Conservation (phyloP, 1,140 invertebrate species). For the Bombus haemorrhoidalis region DNA sequence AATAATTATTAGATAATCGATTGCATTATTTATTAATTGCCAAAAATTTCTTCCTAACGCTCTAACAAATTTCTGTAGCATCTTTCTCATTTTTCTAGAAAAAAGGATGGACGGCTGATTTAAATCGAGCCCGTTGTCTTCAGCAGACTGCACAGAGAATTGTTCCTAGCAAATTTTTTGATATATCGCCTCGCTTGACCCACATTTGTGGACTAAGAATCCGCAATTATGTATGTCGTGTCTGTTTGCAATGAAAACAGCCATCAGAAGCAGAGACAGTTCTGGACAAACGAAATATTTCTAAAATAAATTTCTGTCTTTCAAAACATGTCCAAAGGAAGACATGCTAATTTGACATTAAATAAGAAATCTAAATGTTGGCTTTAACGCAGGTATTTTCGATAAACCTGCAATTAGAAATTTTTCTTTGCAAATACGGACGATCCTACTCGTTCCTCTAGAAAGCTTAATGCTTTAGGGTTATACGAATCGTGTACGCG, state of each 20-base stretch:
- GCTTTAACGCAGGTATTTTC: neutral
- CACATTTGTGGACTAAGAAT: neutral
- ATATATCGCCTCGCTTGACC: conserved; percentile 4
- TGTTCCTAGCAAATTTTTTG: conserved; percentile 7
- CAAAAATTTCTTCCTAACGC: too few relatives aligned
- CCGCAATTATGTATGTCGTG: neutral
- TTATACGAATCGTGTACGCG: too few relatives aligned
- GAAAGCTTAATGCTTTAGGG: too few relatives aligned
- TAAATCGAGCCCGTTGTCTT: conserved; percentile 2
- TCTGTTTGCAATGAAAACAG: neutral
- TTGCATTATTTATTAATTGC: too few relatives aligned
- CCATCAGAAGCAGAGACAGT: neutral
- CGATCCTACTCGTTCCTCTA: neutral
- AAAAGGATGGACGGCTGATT: neutral
- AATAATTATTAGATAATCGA: too few relatives aligned
- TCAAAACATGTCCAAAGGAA: neutral
- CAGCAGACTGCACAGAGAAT: neutral
- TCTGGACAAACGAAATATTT: too few relatives aligned
- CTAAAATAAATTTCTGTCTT: too few relatives aligned
- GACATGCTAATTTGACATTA: neutral
- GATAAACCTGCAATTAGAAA: neutral
- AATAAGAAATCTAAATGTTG: neutral
- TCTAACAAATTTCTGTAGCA: neutral
- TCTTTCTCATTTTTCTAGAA: neutral
- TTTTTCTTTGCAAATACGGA: neutral